Base-by-base conservation (phyloP, 2,888 invertebrate genomes). In the Meganola albula region DNA sequence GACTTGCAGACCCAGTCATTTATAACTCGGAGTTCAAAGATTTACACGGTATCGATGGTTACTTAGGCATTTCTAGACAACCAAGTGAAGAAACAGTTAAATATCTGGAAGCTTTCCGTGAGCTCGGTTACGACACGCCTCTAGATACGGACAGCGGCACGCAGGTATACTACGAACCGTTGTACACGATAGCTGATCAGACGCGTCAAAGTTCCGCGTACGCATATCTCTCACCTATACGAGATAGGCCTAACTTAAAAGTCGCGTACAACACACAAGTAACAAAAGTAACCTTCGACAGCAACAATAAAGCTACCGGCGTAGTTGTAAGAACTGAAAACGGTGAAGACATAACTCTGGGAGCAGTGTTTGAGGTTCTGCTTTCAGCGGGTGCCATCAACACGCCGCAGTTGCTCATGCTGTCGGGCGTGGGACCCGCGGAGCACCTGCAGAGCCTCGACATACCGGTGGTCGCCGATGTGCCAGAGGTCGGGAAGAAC, bases 161-260 rank as follows among this genome's bases (percentile, higher is more conserved):
- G n/a, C n/a, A n/a, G n/a, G n/a, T n/a, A n/a, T n/a, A n/a, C n/a
- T n/a, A n/a, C n/a, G n/a, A n/a, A n/a, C n/a, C n/a, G n/a, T n/a
- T n/a, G n/a, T n/a, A n/a, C n/a, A n/a, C n/a, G n/a, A n/a, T n/a
- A n/a, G n/a, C n/a, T n/a, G n/a, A n/a, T n/a, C n/a, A n/a, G n/a
- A n/a, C n/a, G n/a, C n/a, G n/a, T n/a, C n/a, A n/a, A 44, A 87
- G 88, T 40, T 92, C 12, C 91, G 92, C 3, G 90, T 91, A 70
- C 34, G 77, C 84, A 12, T 90, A 80, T 47, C 54, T 88, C 1
- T 52, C 69, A 3, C 57, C 52, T 6, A n/a, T n/a, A n/a, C 4
- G 25, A 74, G 35, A 52, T n/a, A 61, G 74, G 40, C 39, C 42
- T 10, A 84, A 84, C 44, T 36, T 52, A 1, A 39, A 42, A 9